phyloP scores from a whole-genome alignment of 2,888 invertebrate genomes.

The Dyspetes luteomarginatus region DNA sequence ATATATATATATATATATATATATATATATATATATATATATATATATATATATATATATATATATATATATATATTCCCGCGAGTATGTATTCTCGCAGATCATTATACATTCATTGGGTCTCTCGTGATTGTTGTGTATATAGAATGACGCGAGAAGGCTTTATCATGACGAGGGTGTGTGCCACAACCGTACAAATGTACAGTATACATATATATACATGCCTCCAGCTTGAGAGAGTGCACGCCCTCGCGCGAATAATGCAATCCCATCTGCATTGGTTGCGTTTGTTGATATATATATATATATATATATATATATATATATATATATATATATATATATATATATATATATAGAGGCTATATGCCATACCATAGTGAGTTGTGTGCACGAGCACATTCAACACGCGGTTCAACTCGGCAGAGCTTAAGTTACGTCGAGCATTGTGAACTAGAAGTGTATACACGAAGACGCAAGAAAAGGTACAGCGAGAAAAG shows the following conservation, averaged over 20 bases:
- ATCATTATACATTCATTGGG: conserved; percentile 41
- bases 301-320: background rate
- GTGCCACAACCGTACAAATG: background rate
- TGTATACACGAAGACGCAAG: background rate
- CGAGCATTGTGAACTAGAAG: conserved; percentile 13
- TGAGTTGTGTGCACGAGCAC: conserved; percentile 9
- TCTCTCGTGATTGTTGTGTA: background rate
- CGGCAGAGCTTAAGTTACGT: conserved; percentile 32
- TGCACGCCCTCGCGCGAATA: conserved; percentile 63
- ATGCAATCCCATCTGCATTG: conserved; percentile 67
- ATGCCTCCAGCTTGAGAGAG: conserved; percentile 33
- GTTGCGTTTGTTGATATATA: conserved; percentile 45
- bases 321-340: background rate
- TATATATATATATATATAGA: conserved; percentile 14
- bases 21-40: no score
- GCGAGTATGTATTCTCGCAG: background rate
- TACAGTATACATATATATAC: conserved; percentile 7
- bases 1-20: no score
- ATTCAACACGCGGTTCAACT: conserved; percentile 15
- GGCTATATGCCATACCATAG: conserved; percentile 31
- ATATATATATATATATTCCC: background rate
- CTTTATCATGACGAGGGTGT: conserved; percentile 51
- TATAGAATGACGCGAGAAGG: background rate
- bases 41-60: no score
- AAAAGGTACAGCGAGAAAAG: background rate